Base-by-base conservation (phyloP, 2,797 vertebrate genomes). In the Coregonus ussuriensis region DNA sequence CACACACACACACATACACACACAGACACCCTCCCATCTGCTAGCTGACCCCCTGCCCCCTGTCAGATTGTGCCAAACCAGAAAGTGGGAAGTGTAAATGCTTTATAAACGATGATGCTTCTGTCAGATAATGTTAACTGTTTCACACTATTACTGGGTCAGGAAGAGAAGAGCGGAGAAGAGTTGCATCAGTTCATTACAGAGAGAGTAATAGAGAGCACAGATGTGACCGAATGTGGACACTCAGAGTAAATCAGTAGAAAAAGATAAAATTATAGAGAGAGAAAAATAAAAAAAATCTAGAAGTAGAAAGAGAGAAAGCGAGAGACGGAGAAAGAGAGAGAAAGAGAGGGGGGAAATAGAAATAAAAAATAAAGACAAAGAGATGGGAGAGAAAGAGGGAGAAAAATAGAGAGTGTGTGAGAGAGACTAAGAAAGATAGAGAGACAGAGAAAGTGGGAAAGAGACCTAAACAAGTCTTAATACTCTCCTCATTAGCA, bases 41-140 rank as follows among this genome's bases (percentile, higher is more conserved):
- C 9, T 47, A 13, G 41, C 41, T 47, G 41, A 47, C 41, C 41
- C 41, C 41, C 41, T 47, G 2, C 9, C 41, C 41, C 41, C 41
- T 47, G 41, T 47, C 11, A 47, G 9, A 47, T 47, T 11, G 41
- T 13, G 41, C 41, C 41, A 47, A 47, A 47, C 41, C 3, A 47
- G 41, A 47, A 47, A 13, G 2, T 47, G 41, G 41, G 9, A 47
- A 47, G 9, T 47, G 9, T 47, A 47, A 47, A 47, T 9, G 41
- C 9, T 47, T 47, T 7, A 9, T 21, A 14, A 18, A 71, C n/a
- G 92, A 94, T 92, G 86, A 89, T 81, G 79, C 76, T 82, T 88
- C 89, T 86, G 83, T 90, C 90, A 91, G 88, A 90, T 63, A 9
- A 77, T 76, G 88, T n/a, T n/a, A n/a, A n/a, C n/a, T 25, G 21